Base-by-base conservation (phyloP, 2,797 vertebrate genomes). In the Hydrolagus colliei region DNA sequence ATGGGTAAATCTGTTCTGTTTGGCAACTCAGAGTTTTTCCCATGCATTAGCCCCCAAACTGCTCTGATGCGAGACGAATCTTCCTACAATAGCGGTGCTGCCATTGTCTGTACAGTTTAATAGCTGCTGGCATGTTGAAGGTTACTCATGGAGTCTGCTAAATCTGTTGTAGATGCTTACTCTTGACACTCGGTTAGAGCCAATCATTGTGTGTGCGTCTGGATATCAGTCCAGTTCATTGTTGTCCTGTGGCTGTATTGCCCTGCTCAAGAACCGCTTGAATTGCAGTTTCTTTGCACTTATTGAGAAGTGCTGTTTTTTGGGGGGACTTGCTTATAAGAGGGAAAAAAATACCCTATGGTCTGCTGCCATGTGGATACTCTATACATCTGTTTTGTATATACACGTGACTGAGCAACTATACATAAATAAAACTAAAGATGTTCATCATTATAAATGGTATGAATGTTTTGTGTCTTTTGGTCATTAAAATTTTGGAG, bases 391-490 rank as follows among this genome's bases (percentile, higher is more conserved):
- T 84, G 79, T 96, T 97, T 97, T 98, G 97, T 98, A 98, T 97
- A 98, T 98, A 98, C 96, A 98, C 93, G 90, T 99, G 97, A 98
- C 96, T 96, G 94, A 97, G 96, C 96, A 96, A 96, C 93, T 97
- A 98, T 97, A 96, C 96, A 94, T 96, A 97, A 97, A 97, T 96
- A 96, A 98, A 94, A 95, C 90, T 88, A 91, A 94, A 93, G 89
- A 89, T 94, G 93, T 93, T 93, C 94, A 94, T 95, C 94, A 93
- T 94, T 96, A 96, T 96, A 93, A 93, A 95, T 91, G 89, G 87
- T 90, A 92, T 90, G 89, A 88, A 91, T 89, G 65, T 84, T 84
- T 35, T 12, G 18, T 84, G 79, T 84, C 65, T 84, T 27, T 84
- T 84, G 65, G 32, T 35, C 32, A 84, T 68, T 84, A 84, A 84